These are phyloP conservation scores for Tetrax tetrax DNA, from an alignment of 2,113 vertebrate species.

Conservation along the genomic window DNA sequence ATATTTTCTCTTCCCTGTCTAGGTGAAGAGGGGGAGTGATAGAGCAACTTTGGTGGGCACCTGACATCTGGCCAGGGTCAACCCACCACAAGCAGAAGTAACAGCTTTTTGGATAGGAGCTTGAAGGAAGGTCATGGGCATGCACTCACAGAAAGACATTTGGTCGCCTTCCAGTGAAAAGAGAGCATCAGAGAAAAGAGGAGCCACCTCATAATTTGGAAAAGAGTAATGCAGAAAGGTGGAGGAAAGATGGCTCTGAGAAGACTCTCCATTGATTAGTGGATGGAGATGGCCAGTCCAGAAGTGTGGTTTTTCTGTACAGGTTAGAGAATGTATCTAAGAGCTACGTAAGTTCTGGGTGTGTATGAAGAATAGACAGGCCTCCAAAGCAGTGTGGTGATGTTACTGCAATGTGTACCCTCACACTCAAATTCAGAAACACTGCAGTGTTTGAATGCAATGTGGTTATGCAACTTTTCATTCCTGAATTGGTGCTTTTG, in stretches of 20 bases:
- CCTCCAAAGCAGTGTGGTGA: not conserved
- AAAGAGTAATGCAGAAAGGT: not conserved
- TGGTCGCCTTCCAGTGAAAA: not conserved
- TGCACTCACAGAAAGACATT: not conserved
- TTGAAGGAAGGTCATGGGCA: not conserved
- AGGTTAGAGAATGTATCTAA: not conserved
- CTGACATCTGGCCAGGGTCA: not conserved
- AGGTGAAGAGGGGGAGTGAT: not conserved
- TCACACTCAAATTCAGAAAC: not conserved
- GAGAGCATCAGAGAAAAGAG: not conserved
- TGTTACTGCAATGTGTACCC: not conserved
- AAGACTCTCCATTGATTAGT: not conserved
- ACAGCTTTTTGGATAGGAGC: not conserved
- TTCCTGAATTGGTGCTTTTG: not conserved
- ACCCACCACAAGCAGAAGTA: not conserved
- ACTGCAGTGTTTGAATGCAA: not conserved
- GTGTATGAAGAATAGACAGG: not conserved
- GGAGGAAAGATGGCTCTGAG: not conserved
- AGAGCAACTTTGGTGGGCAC: not conserved
- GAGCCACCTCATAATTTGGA: not conserved
- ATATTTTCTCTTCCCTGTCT: not conserved
- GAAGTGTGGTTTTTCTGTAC: not conserved
- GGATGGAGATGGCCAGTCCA: not conserved
- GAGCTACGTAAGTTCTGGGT: accelerated
- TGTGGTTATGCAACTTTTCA: not conserved